These are phyloP conservation scores for Calephelis nemesis DNA, from an alignment of 1,140 invertebrate species.

Conservation along the genomic window DNA sequence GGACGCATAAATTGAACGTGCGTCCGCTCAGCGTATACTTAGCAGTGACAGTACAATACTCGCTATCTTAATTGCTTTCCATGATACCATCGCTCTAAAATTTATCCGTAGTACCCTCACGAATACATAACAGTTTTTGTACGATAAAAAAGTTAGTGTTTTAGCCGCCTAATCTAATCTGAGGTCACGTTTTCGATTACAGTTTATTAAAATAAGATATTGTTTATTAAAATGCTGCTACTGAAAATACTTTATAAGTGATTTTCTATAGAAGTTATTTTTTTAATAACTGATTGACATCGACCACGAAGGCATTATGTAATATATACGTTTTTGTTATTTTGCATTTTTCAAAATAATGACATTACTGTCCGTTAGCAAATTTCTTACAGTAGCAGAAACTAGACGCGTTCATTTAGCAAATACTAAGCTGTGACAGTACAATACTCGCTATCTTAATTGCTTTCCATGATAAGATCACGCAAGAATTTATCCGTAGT, in stretches of 20 bases:
- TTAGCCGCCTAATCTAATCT: background rate
- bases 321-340: too few relatives aligned
- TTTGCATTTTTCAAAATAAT: too few relatives aligned
- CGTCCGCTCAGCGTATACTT: slow-evolving; percentile 46
- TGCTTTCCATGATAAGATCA: slow-evolving; percentile 63
- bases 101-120: slow-evolving; percentile 23
- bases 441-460: slow-evolving; percentile 70
- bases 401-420: slow-evolving; percentile 46
- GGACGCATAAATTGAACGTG: slow-evolving; percentile 48
- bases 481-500: slow-evolving; percentile 30
- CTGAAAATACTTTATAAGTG: too few relatives aligned
- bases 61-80: slow-evolving; percentile 70
- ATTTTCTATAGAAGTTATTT: too few relatives aligned
- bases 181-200: too few relatives aligned
- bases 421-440: slow-evolving; percentile 56
- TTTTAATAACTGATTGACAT: too few relatives aligned
- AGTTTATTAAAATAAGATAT: too few relatives aligned
- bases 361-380: too few relatives aligned
- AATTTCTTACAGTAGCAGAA: too few relatives aligned
- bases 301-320: background rate
- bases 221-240: too few relatives aligned
- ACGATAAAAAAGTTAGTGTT: slow-evolving; percentile 45
- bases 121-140: slow-evolving; percentile 47
- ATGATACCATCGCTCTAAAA: slow-evolving; percentile 56
- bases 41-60: slow-evolving; percentile 60